Percentiles rank a stretch among this genome's conserved stretches.
Conservation (phyloP, 2,113 vertebrate genomes). For the Etia nguti region DNA sequence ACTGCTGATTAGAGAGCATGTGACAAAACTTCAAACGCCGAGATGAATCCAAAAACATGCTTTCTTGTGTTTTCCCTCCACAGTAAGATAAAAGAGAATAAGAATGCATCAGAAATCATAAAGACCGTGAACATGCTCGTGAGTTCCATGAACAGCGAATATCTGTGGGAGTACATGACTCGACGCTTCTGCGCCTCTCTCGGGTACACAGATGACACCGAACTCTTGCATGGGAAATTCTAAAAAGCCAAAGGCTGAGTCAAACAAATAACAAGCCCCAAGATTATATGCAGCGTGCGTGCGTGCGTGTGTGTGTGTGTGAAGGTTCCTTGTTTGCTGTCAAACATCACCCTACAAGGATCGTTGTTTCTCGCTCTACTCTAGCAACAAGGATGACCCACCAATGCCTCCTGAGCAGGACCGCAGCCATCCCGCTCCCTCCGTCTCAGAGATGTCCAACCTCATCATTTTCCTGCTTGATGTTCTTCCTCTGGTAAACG, state of each 20-base stretch:
- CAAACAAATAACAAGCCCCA: neutral
- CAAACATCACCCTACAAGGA: neutral
- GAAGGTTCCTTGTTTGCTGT: neutral
- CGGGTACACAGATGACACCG: constrained; percentile 67
- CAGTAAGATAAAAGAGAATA: constrained; percentile 93
- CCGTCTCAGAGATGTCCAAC: constrained; percentile 82
- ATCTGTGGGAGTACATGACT: constrained; percentile 95
- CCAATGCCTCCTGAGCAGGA: constrained; percentile 6
- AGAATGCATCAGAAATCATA: constrained; percentile 88
- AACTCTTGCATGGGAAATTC: neutral
- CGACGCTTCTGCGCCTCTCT: constrained; percentile 82
- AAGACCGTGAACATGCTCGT: constrained; percentile 92
- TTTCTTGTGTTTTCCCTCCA: neutral
- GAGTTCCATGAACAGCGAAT: constrained; percentile 87
- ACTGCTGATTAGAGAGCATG: neutral
- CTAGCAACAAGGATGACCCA: constrained; percentile 56
- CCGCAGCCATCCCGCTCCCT: constrained; percentile 60
- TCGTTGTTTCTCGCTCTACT: neutral
- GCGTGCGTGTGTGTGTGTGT: too few relatives aligned
- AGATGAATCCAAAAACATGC: neutral
- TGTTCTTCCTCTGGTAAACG: constrained; percentile 88
- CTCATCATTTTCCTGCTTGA: constrained; percentile 91
- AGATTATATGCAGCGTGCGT: neutral
- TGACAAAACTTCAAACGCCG: neutral
- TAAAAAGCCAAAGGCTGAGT: neutral